These are phyloP conservation scores for Peromyscus californicus DNA, from an alignment of 2,113 vertebrate genomes.

Conservation along the genomic window DNA sequence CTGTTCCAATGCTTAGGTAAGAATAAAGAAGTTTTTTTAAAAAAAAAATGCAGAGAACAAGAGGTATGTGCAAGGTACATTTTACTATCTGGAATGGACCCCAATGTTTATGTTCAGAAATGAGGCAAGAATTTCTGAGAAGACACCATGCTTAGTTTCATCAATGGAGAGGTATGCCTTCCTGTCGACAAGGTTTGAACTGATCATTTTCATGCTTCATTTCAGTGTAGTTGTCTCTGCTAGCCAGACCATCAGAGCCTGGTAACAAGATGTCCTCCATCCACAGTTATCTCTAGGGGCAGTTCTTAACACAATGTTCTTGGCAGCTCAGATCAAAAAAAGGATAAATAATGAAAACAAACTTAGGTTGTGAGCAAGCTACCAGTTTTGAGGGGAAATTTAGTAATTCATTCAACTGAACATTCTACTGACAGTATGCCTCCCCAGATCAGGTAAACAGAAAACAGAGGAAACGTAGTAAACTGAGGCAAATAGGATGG, in stretches of 20 bases:
- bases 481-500: neutral
- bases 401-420: neutral
- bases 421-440: neutral
- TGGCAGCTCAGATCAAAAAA: neutral
- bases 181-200: no score
- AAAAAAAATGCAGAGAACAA: neutral
- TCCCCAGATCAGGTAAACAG: neutral
- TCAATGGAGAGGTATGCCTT: neutral
- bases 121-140: neutral
- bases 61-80: neutral
- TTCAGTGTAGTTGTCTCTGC: neutral
- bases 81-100: neutral
- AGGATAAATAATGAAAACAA: neutral
- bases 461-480: neutral
- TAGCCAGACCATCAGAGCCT: fast-evolving
- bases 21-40: neutral
- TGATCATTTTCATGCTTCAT: no score
- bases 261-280: neutral
- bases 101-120: neutral
- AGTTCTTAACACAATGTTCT: neutral
- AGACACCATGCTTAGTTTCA: neutral
- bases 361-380: neutral
- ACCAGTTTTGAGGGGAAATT: no score
- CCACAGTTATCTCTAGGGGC: neutral
- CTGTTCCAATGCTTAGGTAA: neutral